Percentiles rank a stretch among this genome's conserved stretches.
These are phyloP conservation scores for Hiodon alosoides DNA, from an alignment of 2,113 vertebrate genomes.

Conservation along the genomic window DNA sequence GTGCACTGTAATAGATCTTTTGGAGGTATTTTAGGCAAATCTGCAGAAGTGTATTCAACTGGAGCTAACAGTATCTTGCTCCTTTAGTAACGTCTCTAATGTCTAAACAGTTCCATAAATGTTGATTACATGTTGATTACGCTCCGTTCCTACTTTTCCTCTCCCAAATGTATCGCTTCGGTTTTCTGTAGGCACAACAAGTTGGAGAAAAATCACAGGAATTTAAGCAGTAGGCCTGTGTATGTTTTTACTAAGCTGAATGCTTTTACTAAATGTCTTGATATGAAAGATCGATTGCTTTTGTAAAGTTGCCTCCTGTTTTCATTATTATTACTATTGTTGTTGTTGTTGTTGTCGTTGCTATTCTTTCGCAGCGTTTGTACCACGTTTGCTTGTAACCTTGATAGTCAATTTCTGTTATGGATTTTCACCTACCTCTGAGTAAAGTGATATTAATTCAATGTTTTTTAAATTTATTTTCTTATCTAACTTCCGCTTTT, in stretches of 20 bases:
- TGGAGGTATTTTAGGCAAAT: constrained; percentile 61
- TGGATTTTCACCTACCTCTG: constrained; percentile 64
- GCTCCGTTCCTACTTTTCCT: constrained; percentile 68
- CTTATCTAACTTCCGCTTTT: no score
- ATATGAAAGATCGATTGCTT: constrained; percentile 38
- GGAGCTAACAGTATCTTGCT: constrained; percentile 84
- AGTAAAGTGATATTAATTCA: constrained; percentile 56
- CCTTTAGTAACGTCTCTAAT: constrained; percentile 88
- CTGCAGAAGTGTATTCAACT: constrained; percentile 74
- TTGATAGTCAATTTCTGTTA: constrained; percentile 69
- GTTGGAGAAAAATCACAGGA: constrained; percentile 50
- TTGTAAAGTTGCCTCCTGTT: constrained; percentile 54
- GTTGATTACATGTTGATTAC: constrained; percentile 79
- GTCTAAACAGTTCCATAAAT: constrained; percentile 89
- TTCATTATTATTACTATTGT: constrained; percentile 34
- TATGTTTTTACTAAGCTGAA: constrained; percentile 33
- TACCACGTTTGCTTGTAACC: constrained; percentile 71
- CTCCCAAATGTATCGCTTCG: constrained; percentile 47
- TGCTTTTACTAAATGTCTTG: constrained; percentile 19
- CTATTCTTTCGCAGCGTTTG: constrained; percentile 59
- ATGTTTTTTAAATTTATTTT: constrained; percentile 37
- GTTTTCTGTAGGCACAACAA: constrained; percentile 71
- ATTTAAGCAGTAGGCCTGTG: constrained; percentile 43
- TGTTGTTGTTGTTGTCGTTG: constrained; percentile 23
- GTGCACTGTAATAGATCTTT: constrained; percentile 67